Conservation (phyloP, 1,140 invertebrate species). For the Diorhabda carinulata region DNA sequence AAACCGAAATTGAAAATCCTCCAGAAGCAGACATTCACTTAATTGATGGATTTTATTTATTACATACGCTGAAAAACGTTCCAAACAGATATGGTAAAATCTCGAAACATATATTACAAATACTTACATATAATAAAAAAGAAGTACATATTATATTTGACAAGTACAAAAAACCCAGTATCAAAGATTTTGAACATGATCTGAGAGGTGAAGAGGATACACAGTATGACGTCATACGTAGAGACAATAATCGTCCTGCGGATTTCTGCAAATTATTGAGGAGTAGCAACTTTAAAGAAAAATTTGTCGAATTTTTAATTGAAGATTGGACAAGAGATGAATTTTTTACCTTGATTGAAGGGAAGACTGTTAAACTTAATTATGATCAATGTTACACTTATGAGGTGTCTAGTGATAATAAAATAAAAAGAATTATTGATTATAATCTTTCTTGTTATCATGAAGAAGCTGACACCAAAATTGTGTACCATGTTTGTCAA, state of each 20-base stretch:
- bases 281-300: slow-evolving; percentile 20
- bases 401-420: slow-evolving; percentile 53
- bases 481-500: slow-evolving; percentile 20
- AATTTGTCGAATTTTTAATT: slow-evolving; percentile 5
- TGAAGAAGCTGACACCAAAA: slow-evolving; percentile 42
- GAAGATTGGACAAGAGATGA: slow-evolving; percentile 21
- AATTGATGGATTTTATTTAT: slow-evolving; percentile 11
- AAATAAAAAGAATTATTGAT: slow-evolving; percentile 55
- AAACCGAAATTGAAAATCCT: not conserved
- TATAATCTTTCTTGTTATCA: slow-evolving; percentile 6
- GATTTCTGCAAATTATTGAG: slow-evolving; percentile 28
- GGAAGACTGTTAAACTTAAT: slow-evolving; percentile 33
- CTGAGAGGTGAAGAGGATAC: slow-evolving; percentile 28
- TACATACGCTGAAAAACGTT: slow-evolving; percentile 6
- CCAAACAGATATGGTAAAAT: slow-evolving; percentile 11
- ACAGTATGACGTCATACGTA: slow-evolving; percentile 22
- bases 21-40: not conserved
- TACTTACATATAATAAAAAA: slow-evolving; percentile 13
- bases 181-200: slow-evolving; percentile 39
- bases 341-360: not conserved
- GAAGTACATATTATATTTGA: slow-evolving; percentile 29
- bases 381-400: slow-evolving; percentile 43
- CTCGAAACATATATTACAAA: slow-evolving; percentile 15
- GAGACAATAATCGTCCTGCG: slow-evolving; percentile 28
- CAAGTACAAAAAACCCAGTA: slow-evolving; percentile 28